Base-by-base conservation (phyloP, 2,113 vertebrate genomes). In the Sebastes schlegelii region DNA sequence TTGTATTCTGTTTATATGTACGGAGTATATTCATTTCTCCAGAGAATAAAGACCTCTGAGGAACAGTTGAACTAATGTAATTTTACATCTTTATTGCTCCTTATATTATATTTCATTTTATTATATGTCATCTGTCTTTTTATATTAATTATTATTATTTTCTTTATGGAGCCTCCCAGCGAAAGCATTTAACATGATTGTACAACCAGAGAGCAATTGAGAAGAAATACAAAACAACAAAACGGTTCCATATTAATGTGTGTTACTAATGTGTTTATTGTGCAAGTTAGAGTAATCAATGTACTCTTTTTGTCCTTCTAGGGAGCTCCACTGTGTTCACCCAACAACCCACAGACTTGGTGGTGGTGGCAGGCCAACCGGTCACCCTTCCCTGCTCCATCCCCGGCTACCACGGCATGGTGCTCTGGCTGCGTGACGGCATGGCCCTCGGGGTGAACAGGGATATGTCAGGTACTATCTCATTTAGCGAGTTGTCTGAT, bases 341-440 rank as follows among this genome's bases (percentile, higher is more conserved):
- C 1, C 97, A 97, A 90, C 97, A 98, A 91, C 97, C 97, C 0
- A 96, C 97, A 79, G 97, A 98, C 88, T 93, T 97, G 88, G 96
- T 97, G 78, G 97, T 98, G 91, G 94, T 97, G 1, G 96, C 97
- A 0, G 97, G 97, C 40, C 96, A 97, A 90, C 96, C 97, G 0
- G 97, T 97, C 82, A 98, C 97, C 0, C 93, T 98, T 79, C 95
- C 96, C 6, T 98, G 97, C 0, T 94, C 97, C 87, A 97, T 98
- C 80, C 96, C 97, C 0, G 97, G 97, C 17, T 98, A 97, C 3
- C 97, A 97, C 55, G 97, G 97, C 87, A 97, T 98, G 13, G 96
- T 98, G 62, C 96, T 98, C 6, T 98, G 97, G 97, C 97, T 97
- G 69, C 97, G 97, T 77, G 97, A 98, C 0, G 97, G 97, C 54